A percentile compares a stretch with the other conserved stretches of the same genome.
Conservation (phyloP, 2,113 vertebrate species). For the Cyanoliseus patagonus region DNA sequence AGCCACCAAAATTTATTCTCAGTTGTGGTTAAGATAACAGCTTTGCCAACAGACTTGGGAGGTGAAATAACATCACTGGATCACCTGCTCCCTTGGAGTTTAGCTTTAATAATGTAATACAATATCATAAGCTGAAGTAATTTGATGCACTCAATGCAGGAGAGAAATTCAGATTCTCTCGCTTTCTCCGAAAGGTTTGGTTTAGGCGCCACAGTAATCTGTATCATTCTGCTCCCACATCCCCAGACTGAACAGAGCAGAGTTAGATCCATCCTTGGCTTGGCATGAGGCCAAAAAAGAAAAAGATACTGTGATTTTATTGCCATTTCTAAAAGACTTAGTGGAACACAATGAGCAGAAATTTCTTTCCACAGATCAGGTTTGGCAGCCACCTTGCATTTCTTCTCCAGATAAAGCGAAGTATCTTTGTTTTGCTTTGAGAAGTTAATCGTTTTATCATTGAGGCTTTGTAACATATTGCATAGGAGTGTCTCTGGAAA, state of each 20-base stretch:
- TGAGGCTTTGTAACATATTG: not conserved
- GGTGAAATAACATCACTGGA: conserved; percentile 18
- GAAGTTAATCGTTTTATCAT: not conserved
- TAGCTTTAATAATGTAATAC: conserved; percentile 2
- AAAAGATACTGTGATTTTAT: not conserved
- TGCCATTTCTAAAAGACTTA: not conserved
- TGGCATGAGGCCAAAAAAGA: not conserved
- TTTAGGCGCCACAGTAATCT: not conserved
- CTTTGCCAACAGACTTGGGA: conserved; percentile 36
- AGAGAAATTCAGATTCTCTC: not conserved
- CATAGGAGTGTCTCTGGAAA: not conserved
- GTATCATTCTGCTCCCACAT: not conserved
- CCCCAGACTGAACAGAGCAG: not conserved
- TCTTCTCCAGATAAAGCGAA: not conserved
- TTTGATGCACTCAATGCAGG: not conserved
- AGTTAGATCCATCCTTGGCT: not conserved
- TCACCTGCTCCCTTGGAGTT: conserved; percentile 24
- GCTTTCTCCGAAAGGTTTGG: not conserved
- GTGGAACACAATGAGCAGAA: not conserved
- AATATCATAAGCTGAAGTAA: not conserved
- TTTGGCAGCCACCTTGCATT: not conserved
- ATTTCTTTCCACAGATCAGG: not conserved
- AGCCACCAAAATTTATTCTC: conserved; percentile 9
- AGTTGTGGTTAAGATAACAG: not conserved
- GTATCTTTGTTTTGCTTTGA: conserved; percentile 21